Conservation (phyloP, 2,797 vertebrate species). For the Halcyon badia region DNA sequence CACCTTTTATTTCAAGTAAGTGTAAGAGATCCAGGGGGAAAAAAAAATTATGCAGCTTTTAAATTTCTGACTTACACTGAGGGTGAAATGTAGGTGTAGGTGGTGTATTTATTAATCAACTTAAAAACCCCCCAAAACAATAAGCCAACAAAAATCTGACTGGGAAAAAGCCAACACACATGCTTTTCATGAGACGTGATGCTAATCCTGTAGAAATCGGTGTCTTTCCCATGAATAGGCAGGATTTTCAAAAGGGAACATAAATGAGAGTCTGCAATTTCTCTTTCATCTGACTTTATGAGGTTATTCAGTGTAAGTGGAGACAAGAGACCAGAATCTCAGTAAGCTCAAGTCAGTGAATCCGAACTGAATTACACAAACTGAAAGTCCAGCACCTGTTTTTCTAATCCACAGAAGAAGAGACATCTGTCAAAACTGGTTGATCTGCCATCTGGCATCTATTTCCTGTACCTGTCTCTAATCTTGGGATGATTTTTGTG, state of each 20-base stretch:
- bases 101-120: conserved; percentile 32
- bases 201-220: conserved; percentile 22
- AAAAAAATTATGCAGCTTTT: neutral
- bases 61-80: neutral
- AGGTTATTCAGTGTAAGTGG: neutral
- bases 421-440: conserved; percentile 4
- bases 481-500: conserved; percentile 3
- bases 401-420: conserved; percentile 39
- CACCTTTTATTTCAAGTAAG: conserved; percentile 46
- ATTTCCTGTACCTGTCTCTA: conserved; percentile 14
- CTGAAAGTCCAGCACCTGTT: conserved; percentile 19
- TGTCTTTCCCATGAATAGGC: neutral
- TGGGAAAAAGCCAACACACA: neutral
- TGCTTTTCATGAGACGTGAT: neutral
- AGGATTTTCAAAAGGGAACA: conserved; percentile 11
- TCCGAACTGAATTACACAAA: neutral
- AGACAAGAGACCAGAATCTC: neutral
- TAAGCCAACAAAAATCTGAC: neutral
- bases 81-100: neutral
- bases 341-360: neutral
- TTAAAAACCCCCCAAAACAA: neutral
- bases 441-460: conserved; percentile 23
- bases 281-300: neutral
- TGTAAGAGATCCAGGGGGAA: neutral
- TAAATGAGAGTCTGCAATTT: neutral